Evolutionary conservation across 2,888 invertebrate genomes (phyloP).

Genomic region (Xylota sylvarum): DNA sequence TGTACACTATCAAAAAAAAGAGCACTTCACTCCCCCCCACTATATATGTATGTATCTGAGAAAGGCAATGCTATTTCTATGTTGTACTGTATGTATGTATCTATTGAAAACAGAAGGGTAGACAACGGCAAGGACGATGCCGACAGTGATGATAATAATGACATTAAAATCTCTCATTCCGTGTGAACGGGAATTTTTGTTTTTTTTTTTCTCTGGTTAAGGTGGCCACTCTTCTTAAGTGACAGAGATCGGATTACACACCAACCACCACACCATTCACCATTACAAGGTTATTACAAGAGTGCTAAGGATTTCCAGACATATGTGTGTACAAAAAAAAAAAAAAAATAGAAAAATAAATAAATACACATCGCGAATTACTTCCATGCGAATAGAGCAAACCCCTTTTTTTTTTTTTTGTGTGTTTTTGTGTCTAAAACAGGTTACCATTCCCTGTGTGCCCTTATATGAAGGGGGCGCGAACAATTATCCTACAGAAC

Average conservation of each 20-base stretch:
- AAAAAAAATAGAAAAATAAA: neutral
- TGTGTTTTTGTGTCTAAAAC: slow-evolving; percentile 13
- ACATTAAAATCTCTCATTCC: slow-evolving; percentile 45
- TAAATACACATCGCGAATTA: slow-evolving; percentile 39
- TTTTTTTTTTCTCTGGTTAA: slow-evolving; percentile 3
- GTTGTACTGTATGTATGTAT: neutral
- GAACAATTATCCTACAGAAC: slow-evolving; percentile 36
- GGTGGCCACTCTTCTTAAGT: slow-evolving; percentile 13
- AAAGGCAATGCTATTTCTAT: slow-evolving; percentile 24
- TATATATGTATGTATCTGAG: neutral
- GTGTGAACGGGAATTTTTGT: slow-evolving; percentile 25
- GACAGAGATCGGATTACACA: slow-evolving; percentile 34
- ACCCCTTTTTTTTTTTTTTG: slow-evolving; percentile 28
- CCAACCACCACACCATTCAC: neutral
- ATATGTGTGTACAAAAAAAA: slow-evolving; percentile 48
- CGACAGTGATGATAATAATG: slow-evolving; percentile 36
- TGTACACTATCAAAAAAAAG: slow-evolving; percentile 1
- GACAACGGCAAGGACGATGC: neutral
- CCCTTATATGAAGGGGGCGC: slow-evolving; percentile 32
- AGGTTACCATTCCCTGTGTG: slow-evolving; percentile 12
- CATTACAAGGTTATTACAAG: neutral
- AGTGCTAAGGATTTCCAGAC: slow-evolving; percentile 23
- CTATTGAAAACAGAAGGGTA: slow-evolving; percentile 13
- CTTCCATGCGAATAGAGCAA: slow-evolving; percentile 68
- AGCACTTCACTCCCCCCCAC: neutral